Evolutionary conservation across 2,888 invertebrate genomes (phyloP).

Genomic region (Trisateles emortualis): DNA sequence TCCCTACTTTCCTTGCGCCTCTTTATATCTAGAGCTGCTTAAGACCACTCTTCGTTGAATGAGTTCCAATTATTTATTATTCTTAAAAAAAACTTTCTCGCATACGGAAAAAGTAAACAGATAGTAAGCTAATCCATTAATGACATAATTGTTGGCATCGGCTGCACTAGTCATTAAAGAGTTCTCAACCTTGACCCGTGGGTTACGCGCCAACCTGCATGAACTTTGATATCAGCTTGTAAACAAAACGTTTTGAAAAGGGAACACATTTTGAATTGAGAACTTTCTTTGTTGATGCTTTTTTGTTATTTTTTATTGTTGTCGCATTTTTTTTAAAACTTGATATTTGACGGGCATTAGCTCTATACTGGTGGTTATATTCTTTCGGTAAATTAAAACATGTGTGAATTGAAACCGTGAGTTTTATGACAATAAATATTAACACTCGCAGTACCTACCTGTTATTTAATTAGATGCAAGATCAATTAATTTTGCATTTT

Average conservation of each 20-base stretch:
- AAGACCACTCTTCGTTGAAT: too few species aligned
- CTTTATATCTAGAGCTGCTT: too few species aligned
- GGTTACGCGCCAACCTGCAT: conserved; percentile 64
- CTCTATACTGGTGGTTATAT: not conserved
- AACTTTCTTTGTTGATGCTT: conserved; percentile 28
- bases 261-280: conserved; percentile 23
- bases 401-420: too few species aligned
- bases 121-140: conserved; percentile 38
- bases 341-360: not conserved
- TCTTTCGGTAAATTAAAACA: too few species aligned
- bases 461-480: too few species aligned
- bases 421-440: not conserved
- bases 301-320: conserved; percentile 17
- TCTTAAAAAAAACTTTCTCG: too few species aligned
- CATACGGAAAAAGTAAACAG: conserved; percentile 4
- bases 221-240: conserved; percentile 55
- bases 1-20: too few species aligned
- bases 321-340: not conserved
- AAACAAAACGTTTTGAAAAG: conserved; percentile 47
- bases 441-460: too few species aligned
- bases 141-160: conserved; percentile 59
- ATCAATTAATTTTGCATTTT: too few species aligned
- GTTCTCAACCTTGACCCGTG: conserved; percentile 68
- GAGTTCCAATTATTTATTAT: too few species aligned
- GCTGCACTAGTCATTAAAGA: conserved; percentile 57